A percentile compares a stretch with the other conserved stretches of the same genome.
Evolutionary conservation across 2,113 vertebrate species (phyloP).

Genomic region (Podarcis raffonei): DNA sequence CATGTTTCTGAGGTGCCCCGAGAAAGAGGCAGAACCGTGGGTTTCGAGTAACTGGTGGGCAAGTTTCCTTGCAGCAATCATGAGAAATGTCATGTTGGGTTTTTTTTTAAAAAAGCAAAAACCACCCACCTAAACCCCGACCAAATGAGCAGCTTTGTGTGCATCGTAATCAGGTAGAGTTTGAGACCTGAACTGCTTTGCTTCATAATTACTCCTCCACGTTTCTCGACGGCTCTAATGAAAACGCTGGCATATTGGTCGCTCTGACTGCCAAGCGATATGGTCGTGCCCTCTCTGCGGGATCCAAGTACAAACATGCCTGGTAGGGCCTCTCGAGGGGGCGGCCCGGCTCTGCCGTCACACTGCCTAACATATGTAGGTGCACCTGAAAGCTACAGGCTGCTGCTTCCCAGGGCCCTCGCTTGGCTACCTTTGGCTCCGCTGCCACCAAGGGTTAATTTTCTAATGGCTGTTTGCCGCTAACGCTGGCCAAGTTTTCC

Average conservation of each 20-base stretch:
- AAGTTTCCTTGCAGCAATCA: too few species aligned
- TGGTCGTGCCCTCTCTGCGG: constrained; percentile 89
- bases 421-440: constrained; percentile 82
- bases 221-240: constrained; percentile 77
- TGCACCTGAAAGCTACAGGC: constrained; percentile 84
- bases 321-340: constrained; percentile 84
- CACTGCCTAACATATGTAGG: constrained; percentile 88
- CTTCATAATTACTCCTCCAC: constrained; percentile 68
- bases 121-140: not conserved
- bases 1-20: too few species aligned
- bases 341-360: constrained; percentile 74
- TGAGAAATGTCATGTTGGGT: not conserved
- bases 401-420: constrained; percentile 73
- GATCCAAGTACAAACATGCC: constrained; percentile 86
- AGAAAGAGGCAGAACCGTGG: too few species aligned
- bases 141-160: constrained; percentile 35
- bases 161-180: constrained; percentile 64
- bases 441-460: constrained; percentile 92
- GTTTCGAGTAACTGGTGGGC: too few species aligned
- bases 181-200: constrained; percentile 41
- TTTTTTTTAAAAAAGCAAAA: not conserved
- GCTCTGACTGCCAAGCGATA: constrained; percentile 85
- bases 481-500: constrained; percentile 90
- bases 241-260: constrained; percentile 90
- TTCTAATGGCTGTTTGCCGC: constrained; percentile 89